Conservation (phyloP, 2,888 invertebrate species). For the Pyrgus malvae region DNA sequence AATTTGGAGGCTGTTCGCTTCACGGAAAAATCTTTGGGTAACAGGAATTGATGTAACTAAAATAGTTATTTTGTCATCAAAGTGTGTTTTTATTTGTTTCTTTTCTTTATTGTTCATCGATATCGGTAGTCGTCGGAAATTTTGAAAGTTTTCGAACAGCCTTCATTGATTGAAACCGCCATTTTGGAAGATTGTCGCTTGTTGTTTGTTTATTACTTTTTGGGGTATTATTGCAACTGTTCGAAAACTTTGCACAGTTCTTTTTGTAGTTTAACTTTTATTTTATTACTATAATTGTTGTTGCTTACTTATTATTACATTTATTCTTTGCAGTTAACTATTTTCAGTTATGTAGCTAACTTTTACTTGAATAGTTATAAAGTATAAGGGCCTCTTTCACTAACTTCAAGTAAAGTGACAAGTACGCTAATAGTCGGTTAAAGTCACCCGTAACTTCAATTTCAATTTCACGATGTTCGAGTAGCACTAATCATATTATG, state of each 20-base stretch:
- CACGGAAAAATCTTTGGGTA: constrained; percentile 70
- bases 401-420: no score
- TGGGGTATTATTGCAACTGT: constrained; percentile 74
- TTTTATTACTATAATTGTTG: constrained; percentile 19
- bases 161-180: constrained; percentile 80
- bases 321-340: no score
- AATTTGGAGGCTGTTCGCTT: constrained; percentile 82
- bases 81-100: constrained; percentile 63
- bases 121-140: constrained; percentile 51
- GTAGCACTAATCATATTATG: no score
- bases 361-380: no score
- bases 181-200: constrained; percentile 62
- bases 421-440: no score
- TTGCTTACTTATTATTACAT: constrained; percentile 4
- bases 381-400: no score
- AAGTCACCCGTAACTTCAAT: no score
- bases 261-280: constrained; percentile 40
- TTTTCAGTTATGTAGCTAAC: no score
- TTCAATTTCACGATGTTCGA: no score
- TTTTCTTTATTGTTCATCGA: constrained; percentile 61
- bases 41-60: constrained; percentile 57
- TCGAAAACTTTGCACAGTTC: constrained; percentile 82
- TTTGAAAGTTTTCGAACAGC: constrained; percentile 86
- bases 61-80: constrained; percentile 57
- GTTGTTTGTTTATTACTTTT: constrained; percentile 48